Evolutionary conservation across 1,140 invertebrate species (phyloP), one percentile per base, ranked within the genome.

Genomic region (Monomorium pharaonis): DNA sequence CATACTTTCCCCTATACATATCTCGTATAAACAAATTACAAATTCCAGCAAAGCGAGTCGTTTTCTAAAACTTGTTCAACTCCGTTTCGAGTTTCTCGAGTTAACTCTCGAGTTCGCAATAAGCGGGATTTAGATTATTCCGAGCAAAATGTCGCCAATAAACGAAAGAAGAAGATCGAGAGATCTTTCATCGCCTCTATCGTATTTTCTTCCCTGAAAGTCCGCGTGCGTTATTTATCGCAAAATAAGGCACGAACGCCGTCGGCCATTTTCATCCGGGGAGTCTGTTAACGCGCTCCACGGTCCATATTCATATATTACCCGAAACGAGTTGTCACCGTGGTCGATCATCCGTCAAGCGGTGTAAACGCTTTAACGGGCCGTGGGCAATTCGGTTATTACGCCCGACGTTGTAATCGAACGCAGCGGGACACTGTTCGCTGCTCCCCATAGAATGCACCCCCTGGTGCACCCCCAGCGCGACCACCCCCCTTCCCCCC

Each of bases 361-460:
- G 87, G 84, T 88, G 89, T 90, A 89, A 88, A 92, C 90, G 92
- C 90, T 92, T 92, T 91, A 91, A 92, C 92, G 89, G 89, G 88
- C 91, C 91, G 92, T 87, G 90, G 89, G 87, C 92, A 92, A 93
- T 92, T 92, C 88, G 89, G 88, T 93, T 93, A 92, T 92, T 92
- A 89, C 89, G 87, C 84, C 86, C 90, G 90, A 87, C 89, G 89
- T 90, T 91, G 89, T 89, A 89, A 91, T 91, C 90, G 89, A 91
- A 91, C 90, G 89, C 84, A 80, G 78, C 88, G 86, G 88, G 89
- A 88, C 88, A 89, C 83, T 74, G 72, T 67, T 67, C 84, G 72
- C 37, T 83, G 78, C 78, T 83, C 83, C 74, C 56, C 74, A 80
- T 80, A 85, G 63, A 69, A 83, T 69, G 56, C 84, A 84, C 76